Evolutionary conservation across 64 coral and sea anemone genomes (phyloP), one percentile per base, ranked within the genome.

Genomic region (Porites lutea): DNA sequence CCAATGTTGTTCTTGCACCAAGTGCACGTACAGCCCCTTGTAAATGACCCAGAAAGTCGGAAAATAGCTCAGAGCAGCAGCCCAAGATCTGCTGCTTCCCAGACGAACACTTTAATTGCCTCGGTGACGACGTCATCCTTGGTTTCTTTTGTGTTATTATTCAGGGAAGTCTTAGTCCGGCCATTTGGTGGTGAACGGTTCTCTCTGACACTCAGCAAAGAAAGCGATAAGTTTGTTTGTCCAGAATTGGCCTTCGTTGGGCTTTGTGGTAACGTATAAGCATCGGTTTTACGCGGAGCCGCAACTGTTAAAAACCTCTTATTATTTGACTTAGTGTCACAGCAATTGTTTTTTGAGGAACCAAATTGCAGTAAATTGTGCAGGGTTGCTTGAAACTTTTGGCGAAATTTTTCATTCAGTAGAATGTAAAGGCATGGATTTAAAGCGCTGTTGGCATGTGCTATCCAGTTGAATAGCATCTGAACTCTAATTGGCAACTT

Each of bases 381-480:
- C 4, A 57, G 5, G 54, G 54, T 57, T 9, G 7, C 54, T 1
- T n/a, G 13, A 13, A 93, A 43, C 75, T 73, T 75, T 5, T 55
- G 37, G 10, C 91, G 83, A 61, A 88, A 88, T 1, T 21, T 74
- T 1, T 59, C 66, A 63, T 88, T 88, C 27, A 88, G 16, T 3
- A 93, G 18, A 15, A 89, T 71, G 13, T 93, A 93, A 57, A 93
- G 67, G 11, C 77, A 72, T 3, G 92, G 92, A 27, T 93, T 93
- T 23, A 93, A 49, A 3, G 92, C 92, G n/a, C 92, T 93, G 86
- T 93, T 93, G 2, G 92, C 86, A 48, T 93, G 92, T 5, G 85
- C 87, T 19, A 93, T 6, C 92, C 92, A 93, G 11, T 73, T 59
- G 19, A 62, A 93, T 73, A 89, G 11, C 4, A 93, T 11, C 19